Evolutionary conservation across 2,888 invertebrate species (phyloP).

Genomic region (Erebia aethiops): DNA sequence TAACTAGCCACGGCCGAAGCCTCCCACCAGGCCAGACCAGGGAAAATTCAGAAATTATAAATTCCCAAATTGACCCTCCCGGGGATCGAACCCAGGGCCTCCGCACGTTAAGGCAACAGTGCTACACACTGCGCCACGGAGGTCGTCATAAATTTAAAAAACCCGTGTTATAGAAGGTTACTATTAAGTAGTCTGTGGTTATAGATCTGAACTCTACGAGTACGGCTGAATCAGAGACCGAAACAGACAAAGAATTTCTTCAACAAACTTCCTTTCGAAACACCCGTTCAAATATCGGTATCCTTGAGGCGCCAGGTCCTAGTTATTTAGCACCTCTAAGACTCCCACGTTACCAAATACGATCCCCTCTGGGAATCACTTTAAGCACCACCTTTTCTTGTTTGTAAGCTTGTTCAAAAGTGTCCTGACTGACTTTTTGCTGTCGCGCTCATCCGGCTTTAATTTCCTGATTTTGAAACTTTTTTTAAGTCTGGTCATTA

Average conservation of each 20-base stretch:
- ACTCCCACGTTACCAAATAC: conserved; percentile 73
- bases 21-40: too few species aligned
- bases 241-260: conserved; percentile 25
- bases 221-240: background rate
- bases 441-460: conserved; percentile 9
- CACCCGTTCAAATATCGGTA: conserved; percentile 33
- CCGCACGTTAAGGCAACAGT: too few species aligned
- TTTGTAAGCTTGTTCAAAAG: conserved; percentile 19
- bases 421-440: background rate
- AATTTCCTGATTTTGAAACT: conserved; percentile 6
- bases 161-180: background rate
- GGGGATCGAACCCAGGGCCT: too few species aligned
- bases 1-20: too few species aligned
- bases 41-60: too few species aligned
- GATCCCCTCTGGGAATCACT: conserved; percentile 63
- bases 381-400: conserved; percentile 38
- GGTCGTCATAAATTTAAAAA: too few species aligned
- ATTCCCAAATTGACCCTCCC: too few species aligned
- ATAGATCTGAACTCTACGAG: background rate
- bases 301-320: conserved; percentile 51
- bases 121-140: too few species aligned
- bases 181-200: background rate
- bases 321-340: conserved; percentile 74
- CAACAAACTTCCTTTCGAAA: conserved; percentile 34
- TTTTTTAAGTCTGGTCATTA: background rate